Evolutionary conservation across 2,888 invertebrate genomes (phyloP).

Genomic region (Phoenoteleia sp.): DNA sequence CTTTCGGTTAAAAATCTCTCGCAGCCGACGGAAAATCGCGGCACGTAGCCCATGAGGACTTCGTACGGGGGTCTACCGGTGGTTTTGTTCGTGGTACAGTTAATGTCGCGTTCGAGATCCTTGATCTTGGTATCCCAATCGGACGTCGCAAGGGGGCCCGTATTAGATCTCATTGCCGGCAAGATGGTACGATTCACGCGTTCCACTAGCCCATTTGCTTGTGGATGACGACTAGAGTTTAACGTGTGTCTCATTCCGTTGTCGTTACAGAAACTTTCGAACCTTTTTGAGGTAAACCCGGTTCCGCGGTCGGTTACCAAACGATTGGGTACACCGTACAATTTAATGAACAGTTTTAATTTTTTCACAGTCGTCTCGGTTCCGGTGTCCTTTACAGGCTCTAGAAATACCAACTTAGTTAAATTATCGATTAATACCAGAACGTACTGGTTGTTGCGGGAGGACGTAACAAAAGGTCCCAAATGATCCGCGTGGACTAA

Average conservation of each 20-base stretch:
- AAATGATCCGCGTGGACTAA: neutral
- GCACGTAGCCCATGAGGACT: neutral
- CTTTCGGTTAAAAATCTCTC: neutral
- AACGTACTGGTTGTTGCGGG: neutral
- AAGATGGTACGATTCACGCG: neutral
- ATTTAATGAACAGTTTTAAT: neutral
- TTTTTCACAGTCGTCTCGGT: neutral
- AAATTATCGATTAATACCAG: neutral
- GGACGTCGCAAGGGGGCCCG: neutral
- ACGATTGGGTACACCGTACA: neutral
- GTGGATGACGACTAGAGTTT: neutral
- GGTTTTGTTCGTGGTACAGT: neutral
- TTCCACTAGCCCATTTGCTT: neutral
- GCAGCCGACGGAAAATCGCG: neutral
- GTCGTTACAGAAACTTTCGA: neutral
- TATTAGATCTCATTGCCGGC: neutral
- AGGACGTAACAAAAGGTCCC: neutral
- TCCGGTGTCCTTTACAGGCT: neutral
- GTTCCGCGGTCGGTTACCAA: neutral
- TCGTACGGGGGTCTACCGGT: neutral
- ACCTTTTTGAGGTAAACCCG: neutral
- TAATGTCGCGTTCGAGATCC: neutral
- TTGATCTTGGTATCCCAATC: neutral
- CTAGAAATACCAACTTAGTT: neutral
- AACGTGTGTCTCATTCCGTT: neutral